Evolutionary conservation across 1,140 invertebrate species (phyloP), one percentile per base, ranked within the genome.

Genomic region (Drosophila erecta): DNA sequence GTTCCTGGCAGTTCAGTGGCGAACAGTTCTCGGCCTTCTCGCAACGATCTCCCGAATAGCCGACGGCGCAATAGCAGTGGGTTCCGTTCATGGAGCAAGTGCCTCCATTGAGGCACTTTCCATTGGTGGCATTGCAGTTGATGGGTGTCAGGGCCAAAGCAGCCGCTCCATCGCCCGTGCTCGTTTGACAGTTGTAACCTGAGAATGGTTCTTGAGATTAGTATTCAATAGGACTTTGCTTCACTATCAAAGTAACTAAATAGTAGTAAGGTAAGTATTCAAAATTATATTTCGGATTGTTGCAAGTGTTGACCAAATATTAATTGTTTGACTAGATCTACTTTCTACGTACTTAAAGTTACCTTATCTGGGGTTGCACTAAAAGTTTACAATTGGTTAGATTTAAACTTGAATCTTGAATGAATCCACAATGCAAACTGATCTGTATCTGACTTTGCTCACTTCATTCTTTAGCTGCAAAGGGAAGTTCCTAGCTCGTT

Each of bases 1-100:
- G 90, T 14, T 92, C 93, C 61, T 93, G 92, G 74, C 94, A 94
- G 17, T 92, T 92, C 4, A 90, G 49, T 10, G 93, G 90, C 10
- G 93, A 85, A 72, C 94, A 94, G 78, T 97, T 95, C 49, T 96
- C 94, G 65, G 97, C 94, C 24, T 94, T 93, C 58, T 98, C 96
- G 93, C 97, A 99, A 17, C 94, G 92, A 51, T 94, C 93, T 8
- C 98, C 98, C 55, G 95, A 94, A 93, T 95, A 98, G 17, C 95
- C 95, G 4, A 92, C 76, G 47, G 95, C 94, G 53, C 94, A 94
- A 77, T 97, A 95, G 92, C 97, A 98, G 38, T 95, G 93, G 0
- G 94, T 94, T 77, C 96, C 97, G 76, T 95, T 95, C 75, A 96
- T 95, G 12, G 94, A 93, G 92, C 96, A 97, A 10, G 92, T 94